Evolutionary conservation across 2,888 invertebrate species (phyloP), one percentile per base, ranked within the genome.

Genomic region (Cerceris ruficornis): DNA sequence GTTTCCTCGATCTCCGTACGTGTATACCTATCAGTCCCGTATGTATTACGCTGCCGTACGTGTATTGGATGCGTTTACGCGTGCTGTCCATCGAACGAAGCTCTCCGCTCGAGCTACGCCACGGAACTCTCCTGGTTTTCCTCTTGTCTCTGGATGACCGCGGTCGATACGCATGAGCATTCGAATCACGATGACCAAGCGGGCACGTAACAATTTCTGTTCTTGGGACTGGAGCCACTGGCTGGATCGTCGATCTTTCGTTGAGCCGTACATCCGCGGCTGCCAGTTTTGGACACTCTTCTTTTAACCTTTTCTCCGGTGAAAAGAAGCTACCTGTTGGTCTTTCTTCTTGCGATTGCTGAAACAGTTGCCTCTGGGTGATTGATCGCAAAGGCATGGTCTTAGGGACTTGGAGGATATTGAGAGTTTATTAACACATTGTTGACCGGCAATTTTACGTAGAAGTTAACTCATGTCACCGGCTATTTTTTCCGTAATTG

Each of bases 131-230:
- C 79, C 66, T 69, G 55, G 69, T 73, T 83, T 69, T 78, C 70
- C 83, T 81, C 82, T 76, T 62, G 75, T 69, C 73, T 83, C 81
- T 86, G 85, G 81, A 81, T 84, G 84, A 84, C 84, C 84, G 84
- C 78, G 80, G 70, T 59, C 80, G 84, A 84, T 84, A 78, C 81
- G 78, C 84, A 78, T 80, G 78, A 84, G 83, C 84, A 85, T 85
- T 84, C 85, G 81, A 68, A 84, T 85, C 85, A 85, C 85, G 85
- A 68, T 75, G 80, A 69, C 86, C 80, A 68, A 83, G 87, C 88
- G 85, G 88, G 91, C 91, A 91, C 91, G 91, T 91, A 91, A 92
- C 91, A 91, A 91, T 91, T 91, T 90, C 90, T 91, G 88, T 92
- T 91, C 91, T 90, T 88, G 88, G 89, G 91, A 91, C 88, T 85